Base-by-base conservation (phyloP, 2,113 vertebrate genomes). In the Cheilinus undulatus region DNA sequence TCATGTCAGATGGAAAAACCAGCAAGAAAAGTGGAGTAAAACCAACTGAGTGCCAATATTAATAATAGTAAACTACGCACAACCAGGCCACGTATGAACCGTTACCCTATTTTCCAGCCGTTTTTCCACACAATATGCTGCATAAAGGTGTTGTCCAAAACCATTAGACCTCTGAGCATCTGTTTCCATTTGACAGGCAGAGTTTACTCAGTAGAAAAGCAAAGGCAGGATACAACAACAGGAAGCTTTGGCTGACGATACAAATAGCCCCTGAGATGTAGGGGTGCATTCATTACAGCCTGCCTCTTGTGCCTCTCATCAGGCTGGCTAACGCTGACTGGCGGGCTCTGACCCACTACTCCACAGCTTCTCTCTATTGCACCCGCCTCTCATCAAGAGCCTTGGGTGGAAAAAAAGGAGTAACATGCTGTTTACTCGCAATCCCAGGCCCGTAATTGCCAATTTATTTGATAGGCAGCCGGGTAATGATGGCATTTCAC, bases 381-480 rank as follows among this genome's bases (percentile, higher is more conserved):
- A 78, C 86, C 83, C 92, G 93, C 94, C 95, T 95, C 95, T 95
- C 95, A 95, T 94, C 91, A 89, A 95, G 93, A 93, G 92, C 27
- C 84, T 78, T 78, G 80, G 90, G 78, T 87, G 79, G 71, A 63
- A 68, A 82, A 87, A 86, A 86, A 77, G 62, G 61, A 84, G 85
- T 94, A 96, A 95, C 94, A 90, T 95, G 95, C 95, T 97, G 97
- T 98, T 98, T 98, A 97, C 95, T 94, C 45, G 95, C 95, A 97
- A 96, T 96, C 95, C 93, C 92, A 94, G 95, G 83, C 80, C 96
- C 94, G 90, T 99, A 99, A 99, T 99, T 99, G 97, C 93, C 97
- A 99, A 99, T 98, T 99, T 99, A 99, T 98, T 97, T 98, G 97
- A 99, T 97, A 97, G 97, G 96, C 97, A 99, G 97, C 95, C 93